These are phyloP conservation scores for Acanthurus leucopareius DNA, from an alignment of 2,797 vertebrate species.

Conservation along the genomic window DNA sequence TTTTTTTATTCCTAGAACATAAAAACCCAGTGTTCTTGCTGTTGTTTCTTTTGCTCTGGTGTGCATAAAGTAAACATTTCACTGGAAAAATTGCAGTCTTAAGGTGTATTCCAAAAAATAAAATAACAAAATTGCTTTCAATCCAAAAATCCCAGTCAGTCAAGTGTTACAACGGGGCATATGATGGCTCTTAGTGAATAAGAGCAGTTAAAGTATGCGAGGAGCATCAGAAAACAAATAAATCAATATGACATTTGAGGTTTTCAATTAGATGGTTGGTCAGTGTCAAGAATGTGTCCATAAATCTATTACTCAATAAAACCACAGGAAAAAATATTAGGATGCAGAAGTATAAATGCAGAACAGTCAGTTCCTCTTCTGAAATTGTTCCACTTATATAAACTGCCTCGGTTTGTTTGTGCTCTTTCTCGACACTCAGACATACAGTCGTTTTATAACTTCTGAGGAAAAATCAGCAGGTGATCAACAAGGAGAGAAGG, in stretches of 20 bases:
- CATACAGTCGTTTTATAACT: background rate
- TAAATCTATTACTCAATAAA: slow-evolving; percentile 69
- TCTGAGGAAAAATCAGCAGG: slow-evolving; percentile 24
- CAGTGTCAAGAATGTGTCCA: slow-evolving; percentile 18
- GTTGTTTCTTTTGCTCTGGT: background rate
- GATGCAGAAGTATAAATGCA: slow-evolving; percentile 48
- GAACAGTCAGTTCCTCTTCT: slow-evolving; percentile 49
- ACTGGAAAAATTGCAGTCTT: background rate
- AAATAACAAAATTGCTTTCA: background rate
- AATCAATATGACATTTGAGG: slow-evolving; percentile 12
- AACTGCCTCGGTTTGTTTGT: slow-evolving; percentile 13
- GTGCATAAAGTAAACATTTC: background rate
- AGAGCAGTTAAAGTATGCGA: background rate
- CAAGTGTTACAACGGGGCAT: background rate
- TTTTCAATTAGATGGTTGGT: slow-evolving; percentile 27
- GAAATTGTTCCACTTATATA: slow-evolving; percentile 28
- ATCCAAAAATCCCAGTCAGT: background rate
- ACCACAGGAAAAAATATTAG: slow-evolving; percentile 46
- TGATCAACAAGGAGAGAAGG: slow-evolving; percentile 9
- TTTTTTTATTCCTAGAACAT: background rate
- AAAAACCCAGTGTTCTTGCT: background rate
- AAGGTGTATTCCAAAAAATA: background rate
- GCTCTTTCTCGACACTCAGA: background rate
- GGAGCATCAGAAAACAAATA: background rate
- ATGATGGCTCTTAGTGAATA: background rate